phyloP scores from a whole-genome alignment of 2,888 invertebrate genomes.

The Creontiades dilutus region DNA sequence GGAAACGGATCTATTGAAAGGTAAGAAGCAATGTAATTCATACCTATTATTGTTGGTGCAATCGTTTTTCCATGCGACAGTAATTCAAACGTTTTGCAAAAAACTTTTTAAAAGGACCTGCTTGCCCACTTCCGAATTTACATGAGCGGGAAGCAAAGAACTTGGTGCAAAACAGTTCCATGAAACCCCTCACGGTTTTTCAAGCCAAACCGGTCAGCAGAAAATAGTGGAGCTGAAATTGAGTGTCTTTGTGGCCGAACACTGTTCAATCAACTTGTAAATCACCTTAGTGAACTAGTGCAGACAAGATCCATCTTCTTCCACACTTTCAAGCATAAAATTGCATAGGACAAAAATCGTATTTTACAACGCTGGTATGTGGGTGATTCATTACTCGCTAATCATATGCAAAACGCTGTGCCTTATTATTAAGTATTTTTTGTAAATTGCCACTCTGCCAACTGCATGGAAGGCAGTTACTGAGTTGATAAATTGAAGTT shows the following conservation, averaged over 20 bases:
- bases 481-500: neutral
- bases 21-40: no score
- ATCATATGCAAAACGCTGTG: conserved; percentile 29
- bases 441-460: neutral
- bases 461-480: neutral
- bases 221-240: neutral
- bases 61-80: neutral
- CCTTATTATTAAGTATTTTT: conserved; percentile 2
- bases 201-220: neutral
- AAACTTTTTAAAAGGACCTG: neutral
- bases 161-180: neutral
- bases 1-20: no score
- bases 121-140: neutral
- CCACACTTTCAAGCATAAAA: neutral
- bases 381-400: conserved; percentile 54
- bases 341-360: conserved; percentile 60
- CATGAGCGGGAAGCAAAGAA: neutral
- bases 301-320: neutral
- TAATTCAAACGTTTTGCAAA: neutral
- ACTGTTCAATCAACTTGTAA: neutral
- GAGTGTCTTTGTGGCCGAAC: neutral
- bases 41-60: no score
- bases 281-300: conserved; percentile 25
- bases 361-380: conserved; percentile 54
- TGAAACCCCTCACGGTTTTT: neutral